Evolutionary conservation across 2,797 vertebrate genomes (phyloP), one percentile per base, ranked within the genome.

Genomic region (Nothura maculosa): DNA sequence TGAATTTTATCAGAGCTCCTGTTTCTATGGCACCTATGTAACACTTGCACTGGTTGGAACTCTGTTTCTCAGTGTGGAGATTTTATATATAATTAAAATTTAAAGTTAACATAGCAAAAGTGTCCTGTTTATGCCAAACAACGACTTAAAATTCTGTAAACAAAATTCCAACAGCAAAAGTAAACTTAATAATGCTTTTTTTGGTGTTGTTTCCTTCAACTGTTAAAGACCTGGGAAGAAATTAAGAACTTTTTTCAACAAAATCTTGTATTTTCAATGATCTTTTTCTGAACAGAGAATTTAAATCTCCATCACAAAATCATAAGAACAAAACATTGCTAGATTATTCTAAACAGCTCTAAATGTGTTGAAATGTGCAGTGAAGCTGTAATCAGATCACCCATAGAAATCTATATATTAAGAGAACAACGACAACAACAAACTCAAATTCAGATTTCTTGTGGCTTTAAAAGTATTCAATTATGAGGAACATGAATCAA

Each of bases 401-500:
- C 82, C 57, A 82, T 1, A 47, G 58, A 95, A 63, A 77, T 24
- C 27, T 64, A 34, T 67, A 63, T 75, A 75, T 47, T 40, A 85
- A 58, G 60, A 81, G 47, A 28, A 90, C 34, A 89, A 84, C 34
- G 43, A 79, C 16, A 89, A 54, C 17, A 75, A 72, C 75, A 64
- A 0, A 5, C 85, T 92, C 70, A 87, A 81, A 95, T 74, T 73
- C 47, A 79, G 57, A 83, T 79, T 57, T 80, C 50, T 81, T 18
- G 1, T 70, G 55, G 32, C 57, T 93, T 91, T 93, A 85, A 96
- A 93, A 95, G 80, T 86, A 90, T 60, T 92, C 79, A 83, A 28
- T 89, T 90, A 93, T 86, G 85, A 92, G 80, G 36, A 92, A 81
- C 47, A 76, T 79, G 80, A 93, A 95, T 87, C 90, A 85, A 14